Base-by-base conservation (phyloP, 2,888 invertebrate species). In the Endomychus coccineus region DNA sequence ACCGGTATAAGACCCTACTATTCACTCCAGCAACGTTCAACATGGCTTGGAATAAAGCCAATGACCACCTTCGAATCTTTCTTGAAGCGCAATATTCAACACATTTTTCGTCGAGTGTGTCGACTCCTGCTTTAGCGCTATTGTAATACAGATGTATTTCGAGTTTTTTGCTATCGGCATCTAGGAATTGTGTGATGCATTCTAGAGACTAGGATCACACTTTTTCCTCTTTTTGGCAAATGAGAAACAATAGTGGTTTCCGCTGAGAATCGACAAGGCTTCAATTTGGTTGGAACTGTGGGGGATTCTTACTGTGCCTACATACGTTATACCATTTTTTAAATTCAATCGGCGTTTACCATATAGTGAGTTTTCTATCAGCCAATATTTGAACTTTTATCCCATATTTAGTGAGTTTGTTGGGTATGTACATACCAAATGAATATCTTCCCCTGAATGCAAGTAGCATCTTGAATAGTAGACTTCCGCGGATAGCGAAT, bases 81-180 rank as follows among this genome's bases (percentile, higher is more conserved):
- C 48, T 36, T 21, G 40, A 36, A 24, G 40, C 39, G 14, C 43
- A 39, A 40, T 48, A 50, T 33, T 34, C 45, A 30, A 42, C 43
- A 42, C 44, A 48, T 38, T 46, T 51, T 35, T 46, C 24, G 36
- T 50, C 45, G 6, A 51, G 21, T 13, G 45, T 27, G 36, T 48
- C 45, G 19, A 46, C 43, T 7, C 48, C 45, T 25, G 39, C 48
- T 43, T 49, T 48, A 16, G 47, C 49, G 10, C 19, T 32, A 36
- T 50, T 50, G 30, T 53, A 52, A 27, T 39, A 50, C 6, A 34
- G n/a, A 28, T 50, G 47, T 11, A 48, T 48, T 19, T 50, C 46
- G 16, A 46, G 45, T 29, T 48, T 45, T 29, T 38, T 29, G 14
- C 31, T 38, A 12, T 33, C 25, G 6, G 21, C 24, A 44, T 48